phyloP scores from a whole-genome alignment of 2,113 vertebrate genomes.

The Pygoscelis antarcticus region DNA sequence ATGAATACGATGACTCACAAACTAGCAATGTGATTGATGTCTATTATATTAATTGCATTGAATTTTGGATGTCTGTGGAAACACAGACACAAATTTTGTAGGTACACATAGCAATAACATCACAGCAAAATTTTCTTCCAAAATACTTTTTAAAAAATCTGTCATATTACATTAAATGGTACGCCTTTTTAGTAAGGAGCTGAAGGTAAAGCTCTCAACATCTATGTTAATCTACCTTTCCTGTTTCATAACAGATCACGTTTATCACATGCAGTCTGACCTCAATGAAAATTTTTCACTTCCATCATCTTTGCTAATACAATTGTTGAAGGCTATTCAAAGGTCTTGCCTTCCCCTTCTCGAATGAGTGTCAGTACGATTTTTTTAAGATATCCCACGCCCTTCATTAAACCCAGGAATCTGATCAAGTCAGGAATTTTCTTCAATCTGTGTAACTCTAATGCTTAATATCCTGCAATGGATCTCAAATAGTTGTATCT shows the following conservation, averaged over 20 bases:
- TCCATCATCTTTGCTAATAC: not conserved
- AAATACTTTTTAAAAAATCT: not conserved
- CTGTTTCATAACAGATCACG: not conserved
- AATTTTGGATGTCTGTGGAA: not conserved
- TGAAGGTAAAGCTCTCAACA: not conserved
- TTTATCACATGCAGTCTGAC: not conserved
- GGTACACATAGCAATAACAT: not conserved
- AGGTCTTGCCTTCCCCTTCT: not conserved
- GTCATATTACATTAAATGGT: not conserved
- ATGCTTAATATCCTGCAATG: not conserved
- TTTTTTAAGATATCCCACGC: not conserved
- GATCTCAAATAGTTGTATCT: not conserved
- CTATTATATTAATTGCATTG: not conserved
- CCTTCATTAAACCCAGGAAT: not conserved
- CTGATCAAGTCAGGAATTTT: not conserved
- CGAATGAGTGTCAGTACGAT: not conserved
- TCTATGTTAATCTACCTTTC: not conserved
- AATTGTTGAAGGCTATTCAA: not conserved
- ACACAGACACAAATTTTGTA: not conserved
- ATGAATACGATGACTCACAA: constrained; percentile 9
- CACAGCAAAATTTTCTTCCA: not conserved
- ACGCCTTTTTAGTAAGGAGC: not conserved
- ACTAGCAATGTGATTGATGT: not conserved
- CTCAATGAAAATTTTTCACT: not conserved
- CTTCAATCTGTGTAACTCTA: not conserved